Conservation (phyloP, 1,140 invertebrate genomes). For the Sminthurides bifidus region DNA sequence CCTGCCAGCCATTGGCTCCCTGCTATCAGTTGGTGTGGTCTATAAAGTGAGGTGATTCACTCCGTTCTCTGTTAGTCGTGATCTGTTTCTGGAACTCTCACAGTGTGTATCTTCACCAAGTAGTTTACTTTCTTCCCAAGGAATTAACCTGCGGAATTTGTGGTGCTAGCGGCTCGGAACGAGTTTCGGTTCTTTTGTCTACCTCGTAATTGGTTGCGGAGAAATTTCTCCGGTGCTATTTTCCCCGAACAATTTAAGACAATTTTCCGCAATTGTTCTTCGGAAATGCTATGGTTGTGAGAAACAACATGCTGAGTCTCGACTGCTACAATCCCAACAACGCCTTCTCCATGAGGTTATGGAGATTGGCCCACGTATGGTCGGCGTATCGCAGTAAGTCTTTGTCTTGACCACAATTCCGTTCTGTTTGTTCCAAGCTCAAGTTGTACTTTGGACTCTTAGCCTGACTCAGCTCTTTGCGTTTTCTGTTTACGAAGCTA, state of each 20-base stretch:
- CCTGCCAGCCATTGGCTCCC: too few relatives aligned
- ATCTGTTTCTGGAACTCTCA: background rate
- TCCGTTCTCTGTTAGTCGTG: background rate
- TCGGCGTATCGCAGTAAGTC: constrained; percentile 32
- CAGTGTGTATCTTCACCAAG: background rate
- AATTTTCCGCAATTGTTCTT: background rate
- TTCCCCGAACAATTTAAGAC: background rate
- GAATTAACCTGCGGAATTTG: background rate
- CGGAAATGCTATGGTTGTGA: constrained; percentile 31
- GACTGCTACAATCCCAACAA: constrained; percentile 32
- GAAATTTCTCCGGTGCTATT: too few relatives aligned
- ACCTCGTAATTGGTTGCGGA: too few relatives aligned
- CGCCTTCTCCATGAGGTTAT: constrained; percentile 32
- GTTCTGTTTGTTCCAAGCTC: background rate
- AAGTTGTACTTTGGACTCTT: background rate
- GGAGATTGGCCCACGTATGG: constrained; percentile 33
- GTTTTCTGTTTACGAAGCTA: background rate
- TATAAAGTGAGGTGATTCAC: background rate
- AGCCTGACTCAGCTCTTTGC: background rate
- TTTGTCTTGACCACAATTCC: background rate
- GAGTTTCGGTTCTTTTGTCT: too few relatives aligned
- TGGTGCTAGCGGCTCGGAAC: background rate
- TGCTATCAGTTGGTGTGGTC: background rate
- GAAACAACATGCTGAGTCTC: constrained; percentile 32
- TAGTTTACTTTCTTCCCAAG: background rate